These are phyloP conservation scores for Karalla daura DNA, from an alignment of 2,797 vertebrate species.

Conservation along the genomic window DNA sequence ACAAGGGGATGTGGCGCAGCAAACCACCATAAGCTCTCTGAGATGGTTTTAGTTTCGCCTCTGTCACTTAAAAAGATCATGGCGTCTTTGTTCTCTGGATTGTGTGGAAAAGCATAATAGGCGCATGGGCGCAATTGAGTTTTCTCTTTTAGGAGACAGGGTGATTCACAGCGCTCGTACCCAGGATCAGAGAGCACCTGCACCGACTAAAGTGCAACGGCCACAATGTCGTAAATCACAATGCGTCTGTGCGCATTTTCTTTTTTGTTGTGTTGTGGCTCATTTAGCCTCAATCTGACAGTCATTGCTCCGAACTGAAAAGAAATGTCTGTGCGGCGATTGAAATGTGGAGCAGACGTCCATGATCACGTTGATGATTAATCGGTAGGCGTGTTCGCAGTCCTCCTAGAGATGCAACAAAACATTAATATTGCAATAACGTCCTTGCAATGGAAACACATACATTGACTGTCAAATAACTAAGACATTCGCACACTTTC, in stretches of 20 bases:
- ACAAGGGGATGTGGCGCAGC: constrained; percentile 74
- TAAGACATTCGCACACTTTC: no score
- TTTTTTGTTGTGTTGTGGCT: background rate
- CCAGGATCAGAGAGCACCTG: constrained; percentile 55
- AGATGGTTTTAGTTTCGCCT: constrained; percentile 60
- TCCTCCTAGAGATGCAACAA: no score
- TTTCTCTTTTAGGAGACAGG: background rate
- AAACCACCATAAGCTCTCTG: constrained; percentile 69
- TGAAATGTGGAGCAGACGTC: background rate
- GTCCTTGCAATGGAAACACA: no score
- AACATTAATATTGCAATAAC: no score
- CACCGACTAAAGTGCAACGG: constrained; percentile 14
- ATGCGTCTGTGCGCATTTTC: constrained; percentile 10
- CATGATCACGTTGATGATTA: no score
- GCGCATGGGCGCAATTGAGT: constrained; percentile 49
- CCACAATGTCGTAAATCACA: constrained; percentile 21
- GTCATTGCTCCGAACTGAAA: background rate
- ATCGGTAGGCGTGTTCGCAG: no score
- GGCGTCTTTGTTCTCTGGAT: constrained; percentile 71
- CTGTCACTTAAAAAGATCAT: constrained; percentile 66
- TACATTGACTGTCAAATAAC: no score
- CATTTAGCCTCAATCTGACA: background rate
- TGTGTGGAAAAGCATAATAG: constrained; percentile 52
- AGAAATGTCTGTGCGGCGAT: no score
- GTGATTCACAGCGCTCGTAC: constrained; percentile 29